Evolutionary conservation across 2,113 vertebrate species (phyloP).

Genomic region (Carlito syrichta): DNA sequence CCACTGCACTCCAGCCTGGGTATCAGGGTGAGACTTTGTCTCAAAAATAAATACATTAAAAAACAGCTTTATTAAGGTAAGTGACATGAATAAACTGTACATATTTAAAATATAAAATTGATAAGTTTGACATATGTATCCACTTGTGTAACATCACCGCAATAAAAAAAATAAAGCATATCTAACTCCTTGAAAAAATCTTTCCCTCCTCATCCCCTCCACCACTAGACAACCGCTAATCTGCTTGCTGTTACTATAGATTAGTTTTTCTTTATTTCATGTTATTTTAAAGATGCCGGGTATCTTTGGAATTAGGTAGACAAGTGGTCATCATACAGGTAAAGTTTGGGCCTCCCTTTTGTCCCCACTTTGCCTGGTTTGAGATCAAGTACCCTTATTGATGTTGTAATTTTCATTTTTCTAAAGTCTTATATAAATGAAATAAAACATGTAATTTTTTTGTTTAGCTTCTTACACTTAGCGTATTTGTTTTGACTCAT

Average conservation of each 20-base stretch:
- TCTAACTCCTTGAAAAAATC: neutral
- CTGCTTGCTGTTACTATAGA: neutral
- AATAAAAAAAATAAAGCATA: neutral
- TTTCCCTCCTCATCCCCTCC: neutral
- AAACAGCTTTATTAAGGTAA: neutral
- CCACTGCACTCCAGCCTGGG: too few relatives aligned
- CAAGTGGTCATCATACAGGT: too few relatives aligned
- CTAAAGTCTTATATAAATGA: neutral
- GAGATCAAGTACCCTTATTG: too few relatives aligned
- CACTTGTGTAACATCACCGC: neutral
- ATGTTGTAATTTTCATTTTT: too few relatives aligned
- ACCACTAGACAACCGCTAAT: neutral
- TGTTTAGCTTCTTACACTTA: neutral
- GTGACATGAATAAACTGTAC: neutral
- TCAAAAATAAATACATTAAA: too few relatives aligned
- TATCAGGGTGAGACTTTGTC: too few relatives aligned
- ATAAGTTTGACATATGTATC: neutral
- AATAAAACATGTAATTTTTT: neutral
- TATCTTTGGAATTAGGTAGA: too few relatives aligned
- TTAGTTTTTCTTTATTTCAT: too few relatives aligned
- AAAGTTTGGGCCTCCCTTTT: too few relatives aligned
- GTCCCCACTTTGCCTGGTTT: too few relatives aligned
- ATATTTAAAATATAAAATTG: neutral
- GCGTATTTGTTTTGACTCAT: neutral
- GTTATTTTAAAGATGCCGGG: too few relatives aligned